Conservation (phyloP, 2,113 vertebrate genomes). For the Hypocryptadius cinnamomeus region DNA sequence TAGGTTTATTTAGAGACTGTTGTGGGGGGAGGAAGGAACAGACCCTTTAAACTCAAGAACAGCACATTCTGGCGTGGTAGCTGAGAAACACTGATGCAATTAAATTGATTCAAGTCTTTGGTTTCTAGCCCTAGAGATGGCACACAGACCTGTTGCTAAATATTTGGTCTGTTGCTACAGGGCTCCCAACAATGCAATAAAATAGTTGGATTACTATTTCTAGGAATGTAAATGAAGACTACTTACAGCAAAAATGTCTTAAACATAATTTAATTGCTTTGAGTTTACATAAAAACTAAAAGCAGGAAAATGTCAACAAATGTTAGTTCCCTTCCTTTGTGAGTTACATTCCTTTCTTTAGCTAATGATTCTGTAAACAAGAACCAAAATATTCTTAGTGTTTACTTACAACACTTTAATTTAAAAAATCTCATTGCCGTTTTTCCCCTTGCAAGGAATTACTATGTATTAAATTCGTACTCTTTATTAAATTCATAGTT, state of each 20-base stretch:
- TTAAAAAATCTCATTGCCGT: conserved; percentile 48
- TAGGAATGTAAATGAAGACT: conserved; percentile 62
- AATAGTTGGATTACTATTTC: conserved; percentile 65
- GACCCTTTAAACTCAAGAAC: conserved; percentile 22
- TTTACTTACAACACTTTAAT: conserved; percentile 70
- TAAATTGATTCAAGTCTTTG: conserved; percentile 63
- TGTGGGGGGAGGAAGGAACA: conserved; percentile 11
- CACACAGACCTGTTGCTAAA: conserved; percentile 53
- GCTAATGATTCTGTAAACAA: conserved; percentile 57
- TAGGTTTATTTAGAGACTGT: conserved; percentile 68
- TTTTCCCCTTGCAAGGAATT: not conserved
- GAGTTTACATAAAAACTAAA: conserved; percentile 73
- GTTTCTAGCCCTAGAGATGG: conserved; percentile 60
- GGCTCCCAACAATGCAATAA: conserved; percentile 50
- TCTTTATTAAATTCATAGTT: not conserved
- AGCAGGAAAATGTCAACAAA: conserved; percentile 74
- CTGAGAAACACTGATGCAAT: conserved; percentile 41
- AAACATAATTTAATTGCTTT: conserved; percentile 72
- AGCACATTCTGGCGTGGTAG: not conserved
- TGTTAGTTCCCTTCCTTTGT: conserved; percentile 64
- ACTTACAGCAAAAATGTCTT: conserved; percentile 71
- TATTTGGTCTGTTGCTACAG: conserved; percentile 49
- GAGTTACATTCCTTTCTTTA: conserved; percentile 50
- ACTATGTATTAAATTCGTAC: not conserved
- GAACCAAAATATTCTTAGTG: conserved; percentile 44